Percentiles rank a stretch among this genome's conserved stretches.
Evolutionary conservation across 2,797 vertebrate species (phyloP).

Genomic region (Netta rufina): DNA sequence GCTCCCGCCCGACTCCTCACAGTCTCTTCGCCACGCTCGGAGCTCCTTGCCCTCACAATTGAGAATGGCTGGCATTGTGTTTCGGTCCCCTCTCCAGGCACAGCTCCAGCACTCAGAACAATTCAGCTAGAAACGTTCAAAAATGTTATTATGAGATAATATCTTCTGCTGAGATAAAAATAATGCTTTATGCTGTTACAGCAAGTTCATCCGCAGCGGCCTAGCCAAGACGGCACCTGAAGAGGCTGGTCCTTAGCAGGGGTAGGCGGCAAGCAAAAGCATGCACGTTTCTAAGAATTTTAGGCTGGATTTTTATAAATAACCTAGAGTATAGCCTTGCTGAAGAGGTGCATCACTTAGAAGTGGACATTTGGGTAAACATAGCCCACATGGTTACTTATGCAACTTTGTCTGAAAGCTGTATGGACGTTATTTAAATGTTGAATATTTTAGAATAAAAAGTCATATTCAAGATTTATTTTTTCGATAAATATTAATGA

Average conservation of each 20-base stretch:
- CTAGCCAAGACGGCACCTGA: background rate
- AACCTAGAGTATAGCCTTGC: accelerated
- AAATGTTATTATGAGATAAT: slow-evolving; percentile 49
- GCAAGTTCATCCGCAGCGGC: background rate
- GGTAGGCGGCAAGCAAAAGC: background rate
- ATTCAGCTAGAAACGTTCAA: slow-evolving; percentile 3
- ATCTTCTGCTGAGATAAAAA: slow-evolving; percentile 37
- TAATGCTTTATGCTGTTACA: background rate
- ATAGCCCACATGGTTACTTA: accelerated
- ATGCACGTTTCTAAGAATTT: background rate
- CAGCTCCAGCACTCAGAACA: slow-evolving; percentile 38
- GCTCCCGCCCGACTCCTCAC: background rate
- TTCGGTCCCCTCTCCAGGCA: slow-evolving; percentile 13
- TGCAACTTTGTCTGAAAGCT: background rate
- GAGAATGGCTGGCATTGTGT: slow-evolving; percentile 39
- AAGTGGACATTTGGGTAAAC: background rate
- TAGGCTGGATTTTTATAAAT: background rate
- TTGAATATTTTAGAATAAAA: background rate
- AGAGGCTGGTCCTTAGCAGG: background rate
- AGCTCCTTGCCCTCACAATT: slow-evolving; percentile 6
- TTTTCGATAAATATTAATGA: background rate
- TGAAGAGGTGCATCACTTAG: background rate
- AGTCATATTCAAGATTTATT: background rate
- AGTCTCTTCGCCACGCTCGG: background rate
- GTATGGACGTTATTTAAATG: background rate